Conservation (phyloP, 2,888 invertebrate species). For the Tiliacea aurago region DNA sequence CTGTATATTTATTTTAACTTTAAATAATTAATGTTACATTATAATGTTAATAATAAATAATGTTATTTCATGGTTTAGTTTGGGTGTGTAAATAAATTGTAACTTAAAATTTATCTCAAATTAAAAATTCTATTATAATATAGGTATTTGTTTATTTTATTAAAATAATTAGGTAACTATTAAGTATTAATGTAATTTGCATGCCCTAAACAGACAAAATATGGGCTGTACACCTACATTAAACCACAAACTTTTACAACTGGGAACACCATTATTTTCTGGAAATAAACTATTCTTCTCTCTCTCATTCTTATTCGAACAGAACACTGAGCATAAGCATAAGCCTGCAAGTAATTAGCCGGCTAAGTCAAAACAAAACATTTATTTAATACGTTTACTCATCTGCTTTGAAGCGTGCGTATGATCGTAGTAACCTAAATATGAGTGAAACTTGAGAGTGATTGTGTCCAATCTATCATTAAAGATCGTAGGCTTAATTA, state of each 20-base stretch:
- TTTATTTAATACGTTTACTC: constrained; percentile 24
- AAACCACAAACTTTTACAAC: not conserved
- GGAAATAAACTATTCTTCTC: not conserved
- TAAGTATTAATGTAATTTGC: not conserved
- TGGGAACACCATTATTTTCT: not conserved
- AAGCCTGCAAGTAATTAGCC: not conserved
- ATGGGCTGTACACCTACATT: not conserved
- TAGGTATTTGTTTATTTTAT: not conserved
- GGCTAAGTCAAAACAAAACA: constrained; percentile 8
- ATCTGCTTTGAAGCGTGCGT: constrained; percentile 34
- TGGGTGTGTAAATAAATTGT: not conserved
- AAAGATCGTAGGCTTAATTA: constrained; percentile 73
- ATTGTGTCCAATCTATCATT: constrained; percentile 60
- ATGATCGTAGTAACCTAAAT: constrained; percentile 39
- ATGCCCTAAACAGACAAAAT: not conserved
- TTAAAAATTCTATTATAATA: not conserved
- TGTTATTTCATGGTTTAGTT: not conserved
- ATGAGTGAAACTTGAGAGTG: constrained; percentile 53
- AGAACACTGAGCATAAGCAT: not conserved
- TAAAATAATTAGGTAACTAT: not conserved
- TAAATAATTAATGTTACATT: not conserved
- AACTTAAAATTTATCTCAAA: no score
- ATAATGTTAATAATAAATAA: no score
- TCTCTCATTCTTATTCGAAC: not conserved
- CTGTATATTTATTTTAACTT: not conserved